A percentile compares a stretch with the other conserved stretches of the same genome.
phyloP scores from a whole-genome alignment of 2,113 vertebrate genomes.

The Telmatochromis brichardi region DNA sequence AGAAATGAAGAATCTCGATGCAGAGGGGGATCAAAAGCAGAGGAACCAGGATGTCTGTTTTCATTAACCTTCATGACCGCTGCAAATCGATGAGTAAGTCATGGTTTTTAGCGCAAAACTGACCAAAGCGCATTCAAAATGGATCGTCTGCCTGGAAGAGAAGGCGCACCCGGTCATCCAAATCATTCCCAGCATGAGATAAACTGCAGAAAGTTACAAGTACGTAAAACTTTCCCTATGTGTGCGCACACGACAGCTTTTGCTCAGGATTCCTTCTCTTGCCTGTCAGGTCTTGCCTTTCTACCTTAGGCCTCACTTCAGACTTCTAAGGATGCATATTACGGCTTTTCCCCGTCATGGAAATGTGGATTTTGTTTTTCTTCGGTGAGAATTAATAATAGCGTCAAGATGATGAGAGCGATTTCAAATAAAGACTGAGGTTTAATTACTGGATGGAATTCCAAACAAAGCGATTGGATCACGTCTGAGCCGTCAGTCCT shows the following conservation, averaged over 20 bases:
- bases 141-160: background rate
- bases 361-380: constrained; percentile 13
- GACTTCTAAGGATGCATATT: background rate
- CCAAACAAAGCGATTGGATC: background rate
- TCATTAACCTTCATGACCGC: constrained; percentile 51
- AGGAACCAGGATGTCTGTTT: constrained; percentile 45
- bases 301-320: background rate
- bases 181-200: background rate
- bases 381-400: background rate
- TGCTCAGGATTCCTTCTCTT: background rate
- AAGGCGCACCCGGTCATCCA: background rate
- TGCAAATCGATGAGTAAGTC: constrained; percentile 35
- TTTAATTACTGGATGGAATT: background rate
- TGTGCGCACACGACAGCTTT: background rate
- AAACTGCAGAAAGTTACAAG: background rate
- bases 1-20: constrained; percentile 54
- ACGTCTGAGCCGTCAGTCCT: background rate
- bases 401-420: background rate
- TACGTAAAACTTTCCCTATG: background rate
- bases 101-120: background rate
- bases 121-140: background rate
- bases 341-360: background rate
- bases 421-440: background rate
- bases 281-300: background rate
- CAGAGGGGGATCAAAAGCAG: constrained; percentile 35